These are phyloP conservation scores for Choristoneura fumiferana DNA, from an alignment of 1,140 invertebrate genomes.

Conservation along the genomic window DNA sequence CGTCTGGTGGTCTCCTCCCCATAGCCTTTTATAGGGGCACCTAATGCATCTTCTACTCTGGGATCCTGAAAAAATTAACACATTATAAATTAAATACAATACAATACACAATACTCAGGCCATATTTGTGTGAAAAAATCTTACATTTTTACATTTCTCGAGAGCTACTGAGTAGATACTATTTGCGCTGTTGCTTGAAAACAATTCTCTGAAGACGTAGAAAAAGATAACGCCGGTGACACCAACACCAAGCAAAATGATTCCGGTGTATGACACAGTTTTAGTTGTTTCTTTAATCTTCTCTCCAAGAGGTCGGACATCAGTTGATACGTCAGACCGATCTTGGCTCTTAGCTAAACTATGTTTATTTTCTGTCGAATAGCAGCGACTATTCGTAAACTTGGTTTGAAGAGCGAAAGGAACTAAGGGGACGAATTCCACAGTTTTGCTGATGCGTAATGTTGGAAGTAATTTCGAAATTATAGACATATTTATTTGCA, in stretches of 20 bases:
- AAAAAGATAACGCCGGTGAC: conserved; percentile 90
- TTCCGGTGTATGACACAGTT: conserved; percentile 88
- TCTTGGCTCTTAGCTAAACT: conserved; percentile 58
- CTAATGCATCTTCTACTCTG: conserved; percentile 86
- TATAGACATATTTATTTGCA: conserved; percentile 50
- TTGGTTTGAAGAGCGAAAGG: conserved; percentile 32
- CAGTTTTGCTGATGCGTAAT: conserved; percentile 34
- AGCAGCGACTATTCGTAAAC: conserved; percentile 39
- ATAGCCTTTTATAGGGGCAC: conserved; percentile 92
- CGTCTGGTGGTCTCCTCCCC: conserved; percentile 91
- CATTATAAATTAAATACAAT: not conserved
- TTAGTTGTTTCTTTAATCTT: conserved; percentile 93
- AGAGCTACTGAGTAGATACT: conserved; percentile 90
- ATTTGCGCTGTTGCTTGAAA: conserved; percentile 91
- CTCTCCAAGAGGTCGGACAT: conserved; percentile 82
- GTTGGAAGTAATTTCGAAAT: conserved; percentile 61
- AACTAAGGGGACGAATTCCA: conserved; percentile 39
- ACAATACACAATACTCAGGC: not conserved
- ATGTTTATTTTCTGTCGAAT: conserved; percentile 52
- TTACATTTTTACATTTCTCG: conserved; percentile 82
- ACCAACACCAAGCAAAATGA: conserved; percentile 89
- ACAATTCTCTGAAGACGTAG: conserved; percentile 90
- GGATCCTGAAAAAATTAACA: conserved; percentile 75
- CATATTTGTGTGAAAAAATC: conserved; percentile 32
- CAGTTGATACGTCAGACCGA: conserved; percentile 74